A percentile compares a stretch with the other conserved stretches of the same genome.
Evolutionary conservation across 2,113 vertebrate genomes (phyloP).

Genomic region (Callocephalon fimbriatum): DNA sequence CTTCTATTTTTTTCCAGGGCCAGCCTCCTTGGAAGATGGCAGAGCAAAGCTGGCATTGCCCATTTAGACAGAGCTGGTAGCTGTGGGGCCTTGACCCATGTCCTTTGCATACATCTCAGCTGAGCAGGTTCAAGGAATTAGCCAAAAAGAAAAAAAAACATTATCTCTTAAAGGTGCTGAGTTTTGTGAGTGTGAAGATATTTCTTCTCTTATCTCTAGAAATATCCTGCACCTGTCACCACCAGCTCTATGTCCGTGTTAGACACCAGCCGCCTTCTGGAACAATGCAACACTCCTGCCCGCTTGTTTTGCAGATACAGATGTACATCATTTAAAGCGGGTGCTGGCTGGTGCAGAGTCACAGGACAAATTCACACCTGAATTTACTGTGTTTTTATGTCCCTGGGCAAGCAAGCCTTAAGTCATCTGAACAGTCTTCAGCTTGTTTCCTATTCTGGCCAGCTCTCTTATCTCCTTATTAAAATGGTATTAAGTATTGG

Average conservation of each 20-base stretch:
- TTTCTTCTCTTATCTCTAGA: not conserved
- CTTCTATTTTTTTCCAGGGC: not conserved
- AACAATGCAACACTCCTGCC: not conserved
- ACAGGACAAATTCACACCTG: not conserved
- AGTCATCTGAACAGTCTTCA: not conserved
- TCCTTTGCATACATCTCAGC: not conserved
- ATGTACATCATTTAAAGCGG: not conserved
- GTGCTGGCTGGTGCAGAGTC: not conserved
- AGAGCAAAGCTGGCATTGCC: not conserved
- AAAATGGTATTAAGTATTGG: not conserved
- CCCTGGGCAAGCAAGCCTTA: not conserved
- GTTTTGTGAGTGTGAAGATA: not conserved
- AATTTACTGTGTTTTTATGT: not conserved
- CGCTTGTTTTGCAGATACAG: not conserved
- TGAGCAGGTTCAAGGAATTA: not conserved
- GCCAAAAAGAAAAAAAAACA: not conserved
- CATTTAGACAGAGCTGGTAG: not conserved
- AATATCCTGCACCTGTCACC: not conserved
- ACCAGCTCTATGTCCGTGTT: not conserved
- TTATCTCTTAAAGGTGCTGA: not conserved
- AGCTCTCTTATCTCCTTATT: not conserved
- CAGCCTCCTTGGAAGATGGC: not conserved
- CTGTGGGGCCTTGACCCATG: not conserved
- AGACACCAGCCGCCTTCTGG: not conserved
- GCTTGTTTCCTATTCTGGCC: not conserved